Percentiles rank a stretch among this genome's conserved stretches.
phyloP scores from a whole-genome alignment of 2,888 invertebrate species.

The Daptonema setosum region DNA sequence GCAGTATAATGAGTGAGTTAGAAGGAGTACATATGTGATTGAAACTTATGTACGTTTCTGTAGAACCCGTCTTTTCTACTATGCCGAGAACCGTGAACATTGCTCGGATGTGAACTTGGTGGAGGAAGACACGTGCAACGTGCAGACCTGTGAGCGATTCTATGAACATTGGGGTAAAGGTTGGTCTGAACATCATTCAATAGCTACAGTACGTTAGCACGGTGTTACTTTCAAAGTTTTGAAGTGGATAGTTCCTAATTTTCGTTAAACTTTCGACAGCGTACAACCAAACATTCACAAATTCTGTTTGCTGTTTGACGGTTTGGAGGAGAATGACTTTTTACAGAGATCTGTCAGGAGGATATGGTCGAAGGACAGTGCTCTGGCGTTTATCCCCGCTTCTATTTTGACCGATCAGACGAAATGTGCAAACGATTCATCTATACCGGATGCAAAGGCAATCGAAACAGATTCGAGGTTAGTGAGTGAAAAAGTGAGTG shows the following conservation, averaged over 20 bases:
- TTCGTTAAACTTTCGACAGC: no score
- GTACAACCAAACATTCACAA: no score
- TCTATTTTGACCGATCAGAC: constrained; percentile 52
- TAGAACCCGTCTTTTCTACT: constrained; percentile 24
- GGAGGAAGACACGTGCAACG: constrained; percentile 23
- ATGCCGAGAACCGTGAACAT: constrained; percentile 21
- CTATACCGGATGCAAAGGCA: constrained; percentile 69
- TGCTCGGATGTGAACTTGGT: constrained; percentile 17
- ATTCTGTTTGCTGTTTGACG: no score
- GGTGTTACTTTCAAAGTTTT: no score
- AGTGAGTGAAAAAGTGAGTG: no score
- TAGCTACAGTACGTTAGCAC: no score
- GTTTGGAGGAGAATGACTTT: no score
- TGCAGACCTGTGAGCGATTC: constrained; percentile 20
- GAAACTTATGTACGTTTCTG: no score
- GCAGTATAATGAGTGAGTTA: no score
- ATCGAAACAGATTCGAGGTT: constrained; percentile 64
- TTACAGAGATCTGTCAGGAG: constrained; percentile 57
- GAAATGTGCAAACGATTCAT: constrained; percentile 56
- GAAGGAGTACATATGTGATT: no score
- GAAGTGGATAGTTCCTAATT: no score
- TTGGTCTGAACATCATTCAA: no score
- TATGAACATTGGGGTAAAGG: constrained; percentile 22
- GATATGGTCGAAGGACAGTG: constrained; percentile 60
- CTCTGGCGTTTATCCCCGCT: constrained; percentile 60